These are phyloP conservation scores for Caenorhabditis remanei DNA, from an alignment of 1,140 invertebrate genomes.

Conservation along the genomic window DNA sequence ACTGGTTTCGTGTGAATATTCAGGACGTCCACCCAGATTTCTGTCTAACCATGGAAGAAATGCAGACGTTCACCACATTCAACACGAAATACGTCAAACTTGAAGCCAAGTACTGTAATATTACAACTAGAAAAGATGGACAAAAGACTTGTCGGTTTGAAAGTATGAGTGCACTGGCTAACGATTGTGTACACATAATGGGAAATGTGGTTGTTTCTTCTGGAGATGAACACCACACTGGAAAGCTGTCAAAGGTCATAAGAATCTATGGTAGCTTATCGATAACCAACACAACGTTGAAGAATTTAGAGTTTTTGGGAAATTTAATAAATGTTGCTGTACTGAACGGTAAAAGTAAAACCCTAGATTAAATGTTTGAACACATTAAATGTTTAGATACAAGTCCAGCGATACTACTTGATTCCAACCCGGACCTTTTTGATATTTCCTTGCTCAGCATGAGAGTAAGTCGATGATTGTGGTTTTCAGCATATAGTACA, in stretches of 20 bases:
- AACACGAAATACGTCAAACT: not conserved
- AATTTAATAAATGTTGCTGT: not conserved
- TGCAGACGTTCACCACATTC: not conserved
- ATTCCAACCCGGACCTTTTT: not conserved
- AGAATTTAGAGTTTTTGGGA: not conserved
- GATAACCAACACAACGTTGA: not conserved
- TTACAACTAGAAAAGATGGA: not conserved
- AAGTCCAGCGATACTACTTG: not conserved
- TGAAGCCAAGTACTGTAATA: constrained; percentile 18
- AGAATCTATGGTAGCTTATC: not conserved
- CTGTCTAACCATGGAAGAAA: constrained; percentile 26
- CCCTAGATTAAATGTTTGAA: too few relatives aligned
- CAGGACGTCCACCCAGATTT: not conserved
- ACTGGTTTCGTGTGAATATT: not conserved
- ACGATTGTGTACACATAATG: not conserved
- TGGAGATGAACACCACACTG: not conserved
- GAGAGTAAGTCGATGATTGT: not conserved
- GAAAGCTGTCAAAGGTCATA: not conserved
- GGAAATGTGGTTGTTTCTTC: not conserved
- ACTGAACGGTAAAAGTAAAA: too few relatives aligned
- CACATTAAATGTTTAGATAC: not conserved
- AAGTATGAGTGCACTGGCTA: not conserved
- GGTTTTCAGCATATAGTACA: not conserved
- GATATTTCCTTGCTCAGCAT: not conserved
- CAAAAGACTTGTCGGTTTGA: not conserved